These are phyloP conservation scores for Nyctereutes procyonoides DNA, from an alignment of 2,113 vertebrate species.

Conservation along the genomic window DNA sequence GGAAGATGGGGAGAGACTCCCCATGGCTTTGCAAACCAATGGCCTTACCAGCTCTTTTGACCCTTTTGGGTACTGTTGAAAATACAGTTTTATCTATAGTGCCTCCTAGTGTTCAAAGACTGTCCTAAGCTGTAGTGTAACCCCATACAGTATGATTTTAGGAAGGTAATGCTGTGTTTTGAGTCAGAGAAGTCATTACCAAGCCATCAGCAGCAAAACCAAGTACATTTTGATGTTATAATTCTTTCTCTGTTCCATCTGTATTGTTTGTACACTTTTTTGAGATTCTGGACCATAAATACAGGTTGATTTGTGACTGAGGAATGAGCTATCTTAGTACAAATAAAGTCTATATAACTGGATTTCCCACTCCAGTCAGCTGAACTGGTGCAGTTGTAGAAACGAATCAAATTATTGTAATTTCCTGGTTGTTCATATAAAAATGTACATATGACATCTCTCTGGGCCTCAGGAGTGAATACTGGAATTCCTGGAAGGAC, in stretches of 20 bases:
- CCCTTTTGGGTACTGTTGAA: not conserved
- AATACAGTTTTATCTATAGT: not conserved
- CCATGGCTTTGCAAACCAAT: not conserved
- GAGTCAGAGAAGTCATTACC: not conserved
- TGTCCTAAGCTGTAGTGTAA: not conserved
- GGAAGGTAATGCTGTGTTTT: not conserved
- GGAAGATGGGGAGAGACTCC: not conserved
- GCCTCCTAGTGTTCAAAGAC: slow-evolving; percentile 69
- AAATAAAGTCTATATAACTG: not conserved
- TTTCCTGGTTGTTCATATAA: not conserved
- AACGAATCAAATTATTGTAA: not conserved
- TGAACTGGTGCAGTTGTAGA: not conserved
- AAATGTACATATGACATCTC: not conserved
- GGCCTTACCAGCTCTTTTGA: not conserved
- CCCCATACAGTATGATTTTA: not conserved
- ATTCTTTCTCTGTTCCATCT: not conserved
- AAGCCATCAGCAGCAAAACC: not conserved
- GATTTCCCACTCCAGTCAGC: not conserved
- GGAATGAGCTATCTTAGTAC: not conserved
- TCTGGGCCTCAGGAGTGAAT: not conserved
- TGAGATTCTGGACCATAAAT: slow-evolving; percentile 24
- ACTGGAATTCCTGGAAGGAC: not conserved
- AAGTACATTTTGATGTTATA: not conserved
- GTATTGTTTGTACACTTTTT: not conserved
- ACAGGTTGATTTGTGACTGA: not conserved